Evolutionary conservation across 2,888 invertebrate genomes (phyloP), one percentile per base, ranked within the genome.

Genomic region (Drosophila merina): DNA sequence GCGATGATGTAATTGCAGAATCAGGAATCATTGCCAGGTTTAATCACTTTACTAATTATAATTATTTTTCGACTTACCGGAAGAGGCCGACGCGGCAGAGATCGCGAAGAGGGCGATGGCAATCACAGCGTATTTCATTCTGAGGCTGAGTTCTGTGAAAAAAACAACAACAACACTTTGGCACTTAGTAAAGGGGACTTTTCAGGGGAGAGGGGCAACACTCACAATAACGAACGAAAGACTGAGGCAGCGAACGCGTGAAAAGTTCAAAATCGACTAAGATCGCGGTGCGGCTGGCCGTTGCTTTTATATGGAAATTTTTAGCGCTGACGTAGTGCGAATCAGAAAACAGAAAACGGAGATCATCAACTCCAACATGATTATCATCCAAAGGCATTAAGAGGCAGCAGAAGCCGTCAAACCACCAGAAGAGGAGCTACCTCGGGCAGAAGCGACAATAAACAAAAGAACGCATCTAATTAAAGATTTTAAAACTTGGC

Each of bases 251-350:
- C 80, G 63, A 89, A 90, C 90, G 73, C 63, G 44, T 20, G 55
- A 36, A 71, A 74, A 71, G 76, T 66, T 71, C 49, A 26, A 76
- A 88, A 83, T 45, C 68, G 80, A 85, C 89, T 85, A 88, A 85
- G 56, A 88, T 72, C 56, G 63, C 68, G 68, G n/a, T 44, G 72
- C 33, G 66, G 57, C 30, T 57, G 64, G 20, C 42, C 67, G 9
- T 47, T 52, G 64, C 75, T 88, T 84, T 82, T 85, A 85, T 85
- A 85, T 88, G 88, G 84, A 88, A 88, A 88, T 88, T 79, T 58
- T 52, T 47, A 60, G 51, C 63, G 72, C 75, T 88, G 80, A 77
- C 82, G 87, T 74, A 70, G 72, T 74, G 72, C 73, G 55, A 85
- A 77, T 74, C 20, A 20, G 20, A 20, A 20, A 20, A 20, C 20